These are phyloP conservation scores for human (Homo sapiens) DNA, from an alignment of 2,113 vertebrate species.

Conservation along the genomic window DNA sequence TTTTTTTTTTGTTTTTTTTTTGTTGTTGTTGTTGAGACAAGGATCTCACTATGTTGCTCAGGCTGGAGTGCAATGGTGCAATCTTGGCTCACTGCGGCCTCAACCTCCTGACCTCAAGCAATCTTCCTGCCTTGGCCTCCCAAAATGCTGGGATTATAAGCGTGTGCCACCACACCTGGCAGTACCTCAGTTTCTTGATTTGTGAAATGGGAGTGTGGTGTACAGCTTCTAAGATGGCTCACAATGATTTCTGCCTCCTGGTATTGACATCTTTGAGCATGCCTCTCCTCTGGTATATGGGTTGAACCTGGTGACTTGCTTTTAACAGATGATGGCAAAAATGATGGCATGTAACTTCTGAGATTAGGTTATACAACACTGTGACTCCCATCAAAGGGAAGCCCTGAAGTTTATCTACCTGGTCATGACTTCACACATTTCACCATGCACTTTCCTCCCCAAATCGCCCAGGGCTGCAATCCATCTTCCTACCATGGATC, in stretches of 20 bases:
- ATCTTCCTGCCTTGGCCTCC: too few relatives aligned
- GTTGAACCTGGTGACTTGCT: too few relatives aligned
- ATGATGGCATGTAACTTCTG: background rate
- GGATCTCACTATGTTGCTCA: too few relatives aligned
- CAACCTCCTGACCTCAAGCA: too few relatives aligned
- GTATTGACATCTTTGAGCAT: background rate
- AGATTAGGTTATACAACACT: background rate
- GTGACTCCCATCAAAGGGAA: background rate
- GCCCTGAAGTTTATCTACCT: background rate
- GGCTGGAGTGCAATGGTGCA: too few relatives aligned
- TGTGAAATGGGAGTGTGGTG: background rate
- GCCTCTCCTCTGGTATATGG: too few relatives aligned
- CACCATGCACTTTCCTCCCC: background rate
- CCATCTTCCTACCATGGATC: background rate
- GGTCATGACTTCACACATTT: background rate
- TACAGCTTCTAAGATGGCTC: background rate
- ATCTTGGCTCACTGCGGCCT: too few relatives aligned
- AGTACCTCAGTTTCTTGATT: background rate
- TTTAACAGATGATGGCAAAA: background rate
- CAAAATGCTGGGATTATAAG: too few relatives aligned
- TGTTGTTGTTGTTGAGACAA: too few relatives aligned
- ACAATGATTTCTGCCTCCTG: background rate
- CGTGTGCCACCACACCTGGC: too few relatives aligned
- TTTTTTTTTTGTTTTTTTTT: too few relatives aligned
- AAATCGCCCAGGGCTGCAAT: background rate